phyloP scores from a whole-genome alignment of 64 coral and sea anemone species.

The Montipora efflorescens region DNA sequence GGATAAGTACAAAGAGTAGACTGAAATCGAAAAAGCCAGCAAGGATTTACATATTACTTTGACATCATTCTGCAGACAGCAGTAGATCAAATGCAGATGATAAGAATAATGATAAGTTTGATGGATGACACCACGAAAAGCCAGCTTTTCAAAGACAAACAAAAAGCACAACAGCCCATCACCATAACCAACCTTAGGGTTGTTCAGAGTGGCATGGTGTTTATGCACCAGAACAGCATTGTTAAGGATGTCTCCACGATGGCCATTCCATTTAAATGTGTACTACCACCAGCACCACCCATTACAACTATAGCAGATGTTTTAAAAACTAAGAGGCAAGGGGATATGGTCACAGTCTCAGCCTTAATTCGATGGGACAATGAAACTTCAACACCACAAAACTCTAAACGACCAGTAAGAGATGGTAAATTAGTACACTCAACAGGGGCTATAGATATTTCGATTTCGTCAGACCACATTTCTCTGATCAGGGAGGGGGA shows the following conservation, averaged over 20 bases:
- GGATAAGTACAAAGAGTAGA: slow-evolving; percentile 45
- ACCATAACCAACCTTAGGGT: slow-evolving; percentile 20
- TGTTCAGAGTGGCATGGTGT: neutral
- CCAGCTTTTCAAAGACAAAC: slow-evolving; percentile 37
- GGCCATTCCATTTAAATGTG: slow-evolving; percentile 45
- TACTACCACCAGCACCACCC: slow-evolving; percentile 26
- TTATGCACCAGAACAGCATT: neutral
- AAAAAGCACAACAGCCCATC: slow-evolving; percentile 45
- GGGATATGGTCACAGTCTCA: slow-evolving; percentile 47
- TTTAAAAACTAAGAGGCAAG: slow-evolving; percentile 30
- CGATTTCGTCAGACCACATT: slow-evolving; percentile 46
- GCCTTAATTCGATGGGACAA: slow-evolving; percentile 22
- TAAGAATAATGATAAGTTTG: slow-evolving; percentile 25
- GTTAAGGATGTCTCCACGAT: slow-evolving; percentile 33
- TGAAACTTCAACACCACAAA: slow-evolving; percentile 17
- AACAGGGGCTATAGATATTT: slow-evolving; percentile 46
- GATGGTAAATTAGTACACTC: slow-evolving; percentile 60
- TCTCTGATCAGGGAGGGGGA: slow-evolving; percentile 39
- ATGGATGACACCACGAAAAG: slow-evolving; percentile 28
- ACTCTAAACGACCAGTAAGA: slow-evolving; percentile 27
- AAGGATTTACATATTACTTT: slow-evolving; percentile 21
- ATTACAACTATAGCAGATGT: slow-evolving; percentile 50
- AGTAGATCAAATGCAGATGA: neutral
- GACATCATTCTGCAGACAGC: slow-evolving; percentile 23
- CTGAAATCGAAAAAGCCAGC: slow-evolving; percentile 11